Evolutionary conservation across 2,888 invertebrate species (phyloP), one percentile per base, ranked within the genome.

Genomic region (Nomada flava): DNA sequence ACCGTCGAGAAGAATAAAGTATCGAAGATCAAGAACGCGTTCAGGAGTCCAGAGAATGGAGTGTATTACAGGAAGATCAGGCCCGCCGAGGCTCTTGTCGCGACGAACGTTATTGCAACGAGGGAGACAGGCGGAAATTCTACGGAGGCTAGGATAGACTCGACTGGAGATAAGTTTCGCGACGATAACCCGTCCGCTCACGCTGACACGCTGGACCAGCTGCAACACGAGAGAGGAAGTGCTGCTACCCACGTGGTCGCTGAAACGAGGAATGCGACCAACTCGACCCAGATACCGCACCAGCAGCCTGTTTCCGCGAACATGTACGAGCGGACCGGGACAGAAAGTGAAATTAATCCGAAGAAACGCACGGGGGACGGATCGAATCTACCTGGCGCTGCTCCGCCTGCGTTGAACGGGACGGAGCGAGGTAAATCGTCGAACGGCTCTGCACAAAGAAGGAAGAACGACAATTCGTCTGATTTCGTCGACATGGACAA

Each of bases 1-100:
- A 89, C 91, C 15, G 88, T 93, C 11, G 94, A 94, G 83, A 91
- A 91, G 79, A 93, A 92, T 80, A 92, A 92, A 68, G 89, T 91
- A 9, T 85, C 92, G 73, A 88, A 89, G 80, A 90, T 88, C 18
- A 93, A 92, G 83, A 91, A 89, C 73, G 67, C 78, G 4, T 89
- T 89, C 65, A 83, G 92, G 63, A 86, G 83, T 52, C 79, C 88
- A 3, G 89, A 89, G 7, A 89, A 86, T 15, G 86, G 89, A 10
- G 77, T 89, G 0, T 90, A 90, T 74, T 91, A 90, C 68, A 75
- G 91, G 73, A 92, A 92, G 77, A 69, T 77, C 18, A 87, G 86
- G 65, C 86, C 91, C 0, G 82, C 90, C n/a, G 92, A 92, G 77
- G 72, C 90, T 4, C 90, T 90, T 44, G 91, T 92, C 67, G 89